A percentile compares a stretch with the other conserved stretches of the same genome.
These are phyloP conservation scores for Cephus sareptanus DNA, from an alignment of 2,888 invertebrate species.

Conservation along the genomic window DNA sequence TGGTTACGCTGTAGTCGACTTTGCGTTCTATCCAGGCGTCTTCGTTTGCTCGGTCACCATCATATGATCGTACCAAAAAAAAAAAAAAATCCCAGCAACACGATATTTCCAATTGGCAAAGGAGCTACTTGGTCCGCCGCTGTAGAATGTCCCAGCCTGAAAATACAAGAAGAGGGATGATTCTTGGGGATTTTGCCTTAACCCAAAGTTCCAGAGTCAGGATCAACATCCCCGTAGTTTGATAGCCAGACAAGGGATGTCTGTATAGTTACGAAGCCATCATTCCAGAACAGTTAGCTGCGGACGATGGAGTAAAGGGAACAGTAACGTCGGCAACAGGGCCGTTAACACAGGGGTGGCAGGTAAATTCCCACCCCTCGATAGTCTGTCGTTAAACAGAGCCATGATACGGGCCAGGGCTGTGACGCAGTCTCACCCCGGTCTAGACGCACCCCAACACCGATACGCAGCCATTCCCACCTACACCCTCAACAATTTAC, in stretches of 20 bases:
- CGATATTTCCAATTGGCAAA: not conserved
- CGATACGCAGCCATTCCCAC: constrained; percentile 54
- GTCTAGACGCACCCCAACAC: constrained; percentile 57
- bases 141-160: not conserved
- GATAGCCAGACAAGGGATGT: not conserved
- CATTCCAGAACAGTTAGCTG: not conserved
- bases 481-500: constrained; percentile 59
- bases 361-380: constrained; percentile 12
- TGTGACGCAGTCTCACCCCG: constrained; percentile 61
- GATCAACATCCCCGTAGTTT: not conserved
- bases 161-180: not conserved
- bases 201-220: not conserved
- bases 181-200: not conserved
- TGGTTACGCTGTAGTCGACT: not conserved
- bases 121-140: not conserved
- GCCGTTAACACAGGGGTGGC: constrained; percentile 9
- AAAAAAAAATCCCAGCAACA: not conserved
- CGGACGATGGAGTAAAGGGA: constrained; percentile 6
- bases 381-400: constrained; percentile 14
- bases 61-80: not conserved
- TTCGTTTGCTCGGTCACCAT: not conserved
- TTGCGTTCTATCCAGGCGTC: not conserved
- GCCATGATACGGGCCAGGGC: constrained; percentile 52
- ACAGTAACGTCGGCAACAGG: constrained; percentile 3
- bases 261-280: not conserved